Evolutionary conservation across 2,797 vertebrate genomes (phyloP).

Genomic region (Pseudocheirus occidentalis): DNA sequence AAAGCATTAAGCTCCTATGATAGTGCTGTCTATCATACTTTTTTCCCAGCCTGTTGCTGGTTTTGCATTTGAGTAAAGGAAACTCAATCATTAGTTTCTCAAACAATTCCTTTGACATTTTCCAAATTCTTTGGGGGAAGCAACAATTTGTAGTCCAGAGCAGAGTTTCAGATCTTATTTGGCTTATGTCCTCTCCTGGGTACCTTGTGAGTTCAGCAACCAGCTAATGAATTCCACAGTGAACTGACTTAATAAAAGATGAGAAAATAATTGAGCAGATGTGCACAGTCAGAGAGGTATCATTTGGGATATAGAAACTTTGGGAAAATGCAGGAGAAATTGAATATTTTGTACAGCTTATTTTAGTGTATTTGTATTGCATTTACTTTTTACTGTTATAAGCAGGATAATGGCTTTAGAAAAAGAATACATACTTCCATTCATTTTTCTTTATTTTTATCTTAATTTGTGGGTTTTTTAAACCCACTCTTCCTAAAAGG

Average conservation of each 20-base stretch:
- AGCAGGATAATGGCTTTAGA: slow-evolving; percentile 52
- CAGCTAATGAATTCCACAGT: slow-evolving; percentile 58
- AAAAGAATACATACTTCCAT: slow-evolving; percentile 51
- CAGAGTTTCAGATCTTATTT: slow-evolving; percentile 48
- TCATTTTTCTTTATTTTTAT: slow-evolving; percentile 29
- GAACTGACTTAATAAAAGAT: slow-evolving; percentile 52
- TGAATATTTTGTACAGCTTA: slow-evolving; percentile 34
- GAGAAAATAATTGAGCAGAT: slow-evolving; percentile 55
- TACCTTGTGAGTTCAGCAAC: slow-evolving; percentile 64
- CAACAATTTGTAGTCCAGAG: slow-evolving; percentile 44
- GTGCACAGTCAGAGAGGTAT: slow-evolving; percentile 42
- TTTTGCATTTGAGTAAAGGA: slow-evolving; percentile 37
- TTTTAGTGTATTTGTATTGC: slow-evolving; percentile 52
- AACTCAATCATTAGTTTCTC: not conserved
- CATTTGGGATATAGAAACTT: slow-evolving; percentile 53
- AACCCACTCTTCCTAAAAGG: not conserved
- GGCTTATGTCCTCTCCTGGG: slow-evolving; percentile 52
- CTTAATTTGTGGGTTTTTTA: slow-evolving; percentile 2
- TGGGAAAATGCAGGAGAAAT: slow-evolving; percentile 50
- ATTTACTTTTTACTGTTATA: slow-evolving; percentile 68
- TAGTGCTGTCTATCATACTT: not conserved
- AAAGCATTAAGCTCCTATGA: not conserved
- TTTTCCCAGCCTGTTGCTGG: not conserved
- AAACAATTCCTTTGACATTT: slow-evolving; percentile 1
- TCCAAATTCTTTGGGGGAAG: not conserved